Base-by-base conservation (phyloP, 2,888 invertebrate genomes). In the Lymantria dispar region DNA sequence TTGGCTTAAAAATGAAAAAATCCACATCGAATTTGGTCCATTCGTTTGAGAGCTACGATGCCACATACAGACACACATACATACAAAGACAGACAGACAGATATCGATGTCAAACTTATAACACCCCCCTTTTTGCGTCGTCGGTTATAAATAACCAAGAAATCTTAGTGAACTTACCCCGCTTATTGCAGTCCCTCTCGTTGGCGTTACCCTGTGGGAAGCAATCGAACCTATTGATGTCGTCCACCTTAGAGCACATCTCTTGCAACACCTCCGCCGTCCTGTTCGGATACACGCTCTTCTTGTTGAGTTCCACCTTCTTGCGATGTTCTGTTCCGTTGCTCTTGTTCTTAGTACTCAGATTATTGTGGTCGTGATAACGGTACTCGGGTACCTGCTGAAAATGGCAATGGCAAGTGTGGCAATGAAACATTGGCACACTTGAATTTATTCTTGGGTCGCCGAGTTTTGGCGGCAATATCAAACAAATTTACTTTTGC, bases 151-250 rank as follows among this genome's bases (percentile, higher is more conserved):
- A 22, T 22, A 22, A 22, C 22, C 5, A 22, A 22, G 2, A 22
- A 22, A 5, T 33, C 33, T 1, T 33, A 8, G 8, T 14, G 14
- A 3, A 41, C 55, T 10, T 11, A 89, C 90, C 95, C 83, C 95
- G 84, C 48, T 91, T 83, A 44, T 84, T 83, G 68, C 96, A 96
- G 0, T 79, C 82, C 22, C 90, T 77, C 68, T 94, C 85, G 36
- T 67, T 84, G 11, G 82, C 76, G 7, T 85, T 92, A 8, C 82
- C 74, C 72, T 94, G 94, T 0, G 96, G 96, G 69, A 92, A 94
- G 70, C 96, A 96, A 72, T 96, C 96, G 67, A 95, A 95, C 54
- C 94, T 89, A 61, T 91, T 80, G 5, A 78, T 74, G 47, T 93
- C 92, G 0, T 79, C 70, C 0, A 93, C 67, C 30, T 73, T 71